Conservation (phyloP, 2,797 vertebrate species). For the Tokudaia muenninki region DNA sequence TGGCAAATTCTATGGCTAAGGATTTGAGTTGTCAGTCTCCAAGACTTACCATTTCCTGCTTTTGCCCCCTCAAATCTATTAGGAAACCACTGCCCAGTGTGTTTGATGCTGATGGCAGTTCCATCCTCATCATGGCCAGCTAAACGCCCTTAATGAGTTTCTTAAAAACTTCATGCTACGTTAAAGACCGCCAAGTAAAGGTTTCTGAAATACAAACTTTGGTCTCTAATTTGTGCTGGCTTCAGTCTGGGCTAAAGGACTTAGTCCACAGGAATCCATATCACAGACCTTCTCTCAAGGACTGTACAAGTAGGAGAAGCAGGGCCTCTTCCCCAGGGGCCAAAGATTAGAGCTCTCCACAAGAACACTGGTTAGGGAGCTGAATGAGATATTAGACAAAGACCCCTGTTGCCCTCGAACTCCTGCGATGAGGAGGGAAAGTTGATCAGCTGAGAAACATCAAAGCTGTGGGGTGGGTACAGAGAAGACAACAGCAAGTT, state of each 20-base stretch:
- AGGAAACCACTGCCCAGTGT: neutral
- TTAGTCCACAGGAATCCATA: neutral
- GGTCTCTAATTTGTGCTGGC: neutral
- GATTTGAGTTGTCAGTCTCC: neutral
- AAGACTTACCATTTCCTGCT: neutral
- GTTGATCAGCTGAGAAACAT: neutral
- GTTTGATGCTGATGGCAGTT: neutral
- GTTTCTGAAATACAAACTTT: neutral
- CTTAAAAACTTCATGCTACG: neutral
- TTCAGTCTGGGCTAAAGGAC: neutral
- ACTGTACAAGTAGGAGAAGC: neutral
- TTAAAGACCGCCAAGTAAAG: neutral
- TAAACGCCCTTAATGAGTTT: neutral
- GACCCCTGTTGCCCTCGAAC: neutral
- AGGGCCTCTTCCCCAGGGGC: accelerated
- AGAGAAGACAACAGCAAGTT: neutral
- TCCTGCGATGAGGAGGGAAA: neutral
- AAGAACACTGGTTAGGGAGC: neutral
- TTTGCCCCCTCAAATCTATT: neutral
- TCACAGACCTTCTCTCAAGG: neutral
- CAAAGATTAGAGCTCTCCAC: neutral
- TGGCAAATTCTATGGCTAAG: neutral
- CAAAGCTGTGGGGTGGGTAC: no score
- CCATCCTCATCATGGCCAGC: neutral
- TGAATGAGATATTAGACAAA: neutral